Percentiles rank a stretch among this genome's conserved stretches.
Evolutionary conservation across 1,140 invertebrate genomes (phyloP).

Genomic region (Leptoteleia sp.): DNA sequence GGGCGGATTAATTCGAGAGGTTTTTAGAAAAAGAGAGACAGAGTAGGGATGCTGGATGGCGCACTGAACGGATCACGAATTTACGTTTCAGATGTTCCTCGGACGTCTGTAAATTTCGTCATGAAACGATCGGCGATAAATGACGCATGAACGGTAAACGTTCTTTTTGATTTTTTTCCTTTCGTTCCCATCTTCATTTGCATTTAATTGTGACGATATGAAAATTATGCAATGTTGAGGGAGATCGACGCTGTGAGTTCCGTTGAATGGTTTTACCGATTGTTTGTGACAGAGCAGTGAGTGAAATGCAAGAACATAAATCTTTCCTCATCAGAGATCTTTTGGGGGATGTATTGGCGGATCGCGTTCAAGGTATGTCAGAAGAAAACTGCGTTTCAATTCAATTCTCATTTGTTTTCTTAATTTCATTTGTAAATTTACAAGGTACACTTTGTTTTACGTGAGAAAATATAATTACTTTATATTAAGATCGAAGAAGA

Average conservation of each 20-base stretch:
- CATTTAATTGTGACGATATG: neutral
- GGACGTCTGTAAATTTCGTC: slow-evolving; percentile 38
- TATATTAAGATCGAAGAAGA: too few species aligned
- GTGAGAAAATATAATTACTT: too few species aligned
- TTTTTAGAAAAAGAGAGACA: slow-evolving; percentile 50
- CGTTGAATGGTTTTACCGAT: slow-evolving; percentile 9
- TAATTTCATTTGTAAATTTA: too few species aligned
- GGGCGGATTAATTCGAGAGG: slow-evolving; percentile 79
- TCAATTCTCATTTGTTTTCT: too few species aligned
- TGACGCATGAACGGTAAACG: slow-evolving; percentile 12
- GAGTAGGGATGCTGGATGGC: slow-evolving; percentile 26
- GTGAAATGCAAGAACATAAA: slow-evolving; percentile 85
- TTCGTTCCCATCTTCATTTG: neutral
- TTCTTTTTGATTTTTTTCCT: slow-evolving; percentile 1
- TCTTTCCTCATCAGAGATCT: slow-evolving; percentile 89
- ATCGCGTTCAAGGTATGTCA: slow-evolving; percentile 79
- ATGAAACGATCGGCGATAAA: slow-evolving; percentile 42
- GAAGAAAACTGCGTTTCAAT: too few species aligned
- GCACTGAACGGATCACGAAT: slow-evolving; percentile 27
- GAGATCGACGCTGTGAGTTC: neutral
- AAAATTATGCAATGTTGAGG: slow-evolving; percentile 18
- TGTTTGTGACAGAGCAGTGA: slow-evolving; percentile 27
- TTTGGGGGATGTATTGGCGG: slow-evolving; percentile 86
- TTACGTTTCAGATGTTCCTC: slow-evolving; percentile 48
- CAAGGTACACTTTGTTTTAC: too few species aligned